These are phyloP conservation scores for Mamestra brassicae DNA, from an alignment of 2,888 invertebrate species.

Conservation along the genomic window DNA sequence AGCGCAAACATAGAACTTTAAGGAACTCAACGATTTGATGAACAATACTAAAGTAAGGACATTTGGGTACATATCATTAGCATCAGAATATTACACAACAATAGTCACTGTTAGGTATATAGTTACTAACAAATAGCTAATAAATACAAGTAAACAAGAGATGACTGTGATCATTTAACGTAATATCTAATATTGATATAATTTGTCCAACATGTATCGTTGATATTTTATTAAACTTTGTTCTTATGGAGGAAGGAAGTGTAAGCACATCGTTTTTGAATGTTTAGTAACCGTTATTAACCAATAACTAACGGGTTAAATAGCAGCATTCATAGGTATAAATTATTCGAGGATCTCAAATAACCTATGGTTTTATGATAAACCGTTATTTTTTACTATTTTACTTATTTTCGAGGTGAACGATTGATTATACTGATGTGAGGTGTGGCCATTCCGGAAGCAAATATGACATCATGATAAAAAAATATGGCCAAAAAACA, in stretches of 20 bases:
- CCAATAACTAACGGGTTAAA: slow-evolving; percentile 12
- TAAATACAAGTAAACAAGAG: slow-evolving; percentile 25
- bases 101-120: background rate
- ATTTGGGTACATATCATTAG: too few relatives aligned
- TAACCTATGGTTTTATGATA: background rate
- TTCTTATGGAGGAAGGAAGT: slow-evolving; percentile 45
- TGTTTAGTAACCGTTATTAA: background rate
- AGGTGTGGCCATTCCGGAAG: slow-evolving; percentile 7
- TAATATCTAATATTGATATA: slow-evolving; percentile 6
- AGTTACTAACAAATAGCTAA: slow-evolving; percentile 15
- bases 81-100: slow-evolving; percentile 15
- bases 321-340: background rate
- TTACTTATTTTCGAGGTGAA: background rate
- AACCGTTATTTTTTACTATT: background rate
- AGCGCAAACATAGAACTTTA: too few relatives aligned
- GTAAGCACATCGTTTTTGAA: background rate
- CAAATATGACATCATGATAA: slow-evolving; percentile 27
- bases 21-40: too few relatives aligned
- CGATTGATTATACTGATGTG: background rate
- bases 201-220: slow-evolving; percentile 21
- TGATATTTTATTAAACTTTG: slow-evolving; percentile 29
- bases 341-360: background rate
- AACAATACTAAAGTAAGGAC: too few relatives aligned
- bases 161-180: slow-evolving; percentile 17
- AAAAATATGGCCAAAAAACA: slow-evolving; percentile 23